phyloP scores from a whole-genome alignment of 64 coral and sea anemone genomes.

The Hydrozoanthus tunicans region DNA sequence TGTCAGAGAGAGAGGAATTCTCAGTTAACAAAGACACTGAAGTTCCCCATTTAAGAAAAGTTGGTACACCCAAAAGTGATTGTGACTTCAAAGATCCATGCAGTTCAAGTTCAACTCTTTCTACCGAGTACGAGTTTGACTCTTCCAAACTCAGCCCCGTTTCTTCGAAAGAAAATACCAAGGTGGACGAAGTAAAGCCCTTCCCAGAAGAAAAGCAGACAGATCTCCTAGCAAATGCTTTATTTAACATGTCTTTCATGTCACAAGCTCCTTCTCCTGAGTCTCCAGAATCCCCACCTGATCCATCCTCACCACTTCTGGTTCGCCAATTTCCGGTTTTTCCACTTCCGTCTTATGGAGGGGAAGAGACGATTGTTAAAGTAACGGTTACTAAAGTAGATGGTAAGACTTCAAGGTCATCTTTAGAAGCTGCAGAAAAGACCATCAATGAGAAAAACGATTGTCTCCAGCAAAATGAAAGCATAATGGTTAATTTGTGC shows the following conservation, averaged over 20 bases:
- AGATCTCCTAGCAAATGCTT: slow-evolving; percentile 66
- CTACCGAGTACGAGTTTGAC: neutral
- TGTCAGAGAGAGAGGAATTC: neutral
- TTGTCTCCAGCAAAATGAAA: neutral
- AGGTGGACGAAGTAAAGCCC: neutral
- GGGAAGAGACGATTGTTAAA: neutral
- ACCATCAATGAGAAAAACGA: neutral
- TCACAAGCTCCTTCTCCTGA: slow-evolving; percentile 49
- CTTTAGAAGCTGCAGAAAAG: neutral
- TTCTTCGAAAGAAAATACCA: neutral
- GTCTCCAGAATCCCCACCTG: slow-evolving; percentile 58
- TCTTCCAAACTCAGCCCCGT: neutral
- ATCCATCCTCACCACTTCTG: slow-evolving; percentile 52
- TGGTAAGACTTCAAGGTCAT: neutral
- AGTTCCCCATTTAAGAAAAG: neutral
- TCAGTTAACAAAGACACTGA: neutral
- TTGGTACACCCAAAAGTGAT: neutral
- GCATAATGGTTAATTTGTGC: neutral
- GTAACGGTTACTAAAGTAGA: neutral
- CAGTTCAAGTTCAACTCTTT: neutral
- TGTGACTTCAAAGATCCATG: neutral
- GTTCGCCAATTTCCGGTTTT: too few relatives aligned
- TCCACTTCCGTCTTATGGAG: neutral
- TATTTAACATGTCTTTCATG: slow-evolving; percentile 89
- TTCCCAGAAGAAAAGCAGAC: slow-evolving; percentile 50